phyloP scores from a whole-genome alignment of 1,140 invertebrate species.

The Trichomalopsis sarcophagae region DNA sequence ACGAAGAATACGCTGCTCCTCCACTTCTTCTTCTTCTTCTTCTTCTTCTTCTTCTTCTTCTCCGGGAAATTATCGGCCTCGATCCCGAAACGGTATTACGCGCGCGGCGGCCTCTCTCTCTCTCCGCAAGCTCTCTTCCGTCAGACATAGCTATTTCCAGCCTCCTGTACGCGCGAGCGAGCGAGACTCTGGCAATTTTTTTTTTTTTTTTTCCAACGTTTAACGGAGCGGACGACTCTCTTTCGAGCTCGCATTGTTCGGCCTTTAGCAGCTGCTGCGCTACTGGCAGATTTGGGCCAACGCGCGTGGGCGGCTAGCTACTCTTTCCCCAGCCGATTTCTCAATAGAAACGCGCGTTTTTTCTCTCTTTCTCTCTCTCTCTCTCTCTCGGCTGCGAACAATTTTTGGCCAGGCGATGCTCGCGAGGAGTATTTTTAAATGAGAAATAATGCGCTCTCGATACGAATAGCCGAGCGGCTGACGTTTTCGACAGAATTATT shows the following conservation, averaged over 20 bases:
- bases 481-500: constrained; percentile 1
- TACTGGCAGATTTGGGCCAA: constrained; percentile 40
- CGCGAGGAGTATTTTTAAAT: neutral
- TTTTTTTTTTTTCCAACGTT: neutral
- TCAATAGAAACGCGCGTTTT: neutral
- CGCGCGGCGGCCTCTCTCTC: too few species aligned
- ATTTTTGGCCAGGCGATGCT: neutral
- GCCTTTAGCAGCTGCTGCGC: neutral
- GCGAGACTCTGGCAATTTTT: too few species aligned
- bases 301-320: constrained; percentile 17
- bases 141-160: neutral
- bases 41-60: too few species aligned
- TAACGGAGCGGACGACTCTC: neutral
- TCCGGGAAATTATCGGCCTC: neutral
- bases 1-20: too few species aligned
- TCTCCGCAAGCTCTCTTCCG: neutral
- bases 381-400: neutral
- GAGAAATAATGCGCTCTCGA: neutral
- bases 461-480: neutral
- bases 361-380: neutral
- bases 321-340: constrained; percentile 7
- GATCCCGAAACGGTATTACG: neutral
- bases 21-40: too few species aligned
- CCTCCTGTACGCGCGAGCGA: neutral
- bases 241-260: constrained; percentile 16